Evolutionary conservation across 2,113 vertebrate species (phyloP).

Genomic region (Condylura cristata): DNA sequence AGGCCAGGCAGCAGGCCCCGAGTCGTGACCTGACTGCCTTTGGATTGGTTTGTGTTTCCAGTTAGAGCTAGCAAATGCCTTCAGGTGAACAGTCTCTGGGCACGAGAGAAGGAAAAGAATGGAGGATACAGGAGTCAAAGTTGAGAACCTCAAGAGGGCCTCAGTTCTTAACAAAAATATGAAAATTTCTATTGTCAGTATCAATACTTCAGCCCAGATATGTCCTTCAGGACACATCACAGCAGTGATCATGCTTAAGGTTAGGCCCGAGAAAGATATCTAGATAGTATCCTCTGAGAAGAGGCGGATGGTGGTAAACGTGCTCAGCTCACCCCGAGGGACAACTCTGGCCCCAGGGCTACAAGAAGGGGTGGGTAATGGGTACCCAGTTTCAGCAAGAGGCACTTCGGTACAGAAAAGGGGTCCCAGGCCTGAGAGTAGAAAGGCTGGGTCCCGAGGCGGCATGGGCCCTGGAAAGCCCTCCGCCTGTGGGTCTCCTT

Average conservation of each 20-base stretch:
- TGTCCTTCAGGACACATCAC: background rate
- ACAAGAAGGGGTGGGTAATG: no score
- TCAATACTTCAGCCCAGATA: background rate
- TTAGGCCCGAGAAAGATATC: background rate
- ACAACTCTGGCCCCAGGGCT: background rate
- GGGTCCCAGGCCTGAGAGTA: rapidly evolving
- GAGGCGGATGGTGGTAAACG: background rate
- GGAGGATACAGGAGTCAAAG: background rate
- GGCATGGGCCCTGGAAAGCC: background rate
- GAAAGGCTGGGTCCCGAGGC: background rate
- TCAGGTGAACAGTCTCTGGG: background rate
- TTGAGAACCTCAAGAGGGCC: background rate
- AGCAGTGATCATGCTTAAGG: background rate
- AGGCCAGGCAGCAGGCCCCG: background rate
- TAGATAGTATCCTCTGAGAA: background rate
- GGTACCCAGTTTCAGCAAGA: background rate
- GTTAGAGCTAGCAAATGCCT: background rate
- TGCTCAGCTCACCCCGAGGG: background rate
- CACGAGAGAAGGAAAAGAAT: background rate
- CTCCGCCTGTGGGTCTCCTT: rapidly evolving
- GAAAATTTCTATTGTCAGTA: background rate
- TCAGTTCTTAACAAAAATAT: background rate
- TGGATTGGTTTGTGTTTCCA: background rate
- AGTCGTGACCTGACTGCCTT: background rate
- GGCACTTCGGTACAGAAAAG: no score